Evolutionary conservation across 2,888 invertebrate genomes (phyloP).

Genomic region (Cremastinae sp.): DNA sequence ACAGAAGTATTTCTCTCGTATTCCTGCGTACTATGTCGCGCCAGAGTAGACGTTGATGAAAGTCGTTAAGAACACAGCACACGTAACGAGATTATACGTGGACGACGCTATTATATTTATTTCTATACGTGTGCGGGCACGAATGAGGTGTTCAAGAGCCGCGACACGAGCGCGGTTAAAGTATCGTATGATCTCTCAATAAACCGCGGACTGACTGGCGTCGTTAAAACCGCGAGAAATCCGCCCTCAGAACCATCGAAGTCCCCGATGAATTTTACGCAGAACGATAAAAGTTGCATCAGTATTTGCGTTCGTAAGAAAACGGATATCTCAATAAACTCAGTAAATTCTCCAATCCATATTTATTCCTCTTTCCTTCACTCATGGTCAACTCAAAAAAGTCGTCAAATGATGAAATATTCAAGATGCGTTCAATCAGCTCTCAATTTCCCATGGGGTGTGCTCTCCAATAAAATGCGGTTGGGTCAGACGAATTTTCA

Average conservation of each 20-base stretch:
- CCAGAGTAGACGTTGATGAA: constrained; percentile 5
- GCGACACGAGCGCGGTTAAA: constrained; percentile 49
- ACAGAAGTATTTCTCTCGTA: constrained; percentile 7
- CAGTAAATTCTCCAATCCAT: no score
- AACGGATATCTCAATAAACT: constrained; percentile 13
- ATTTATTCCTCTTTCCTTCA: no score
- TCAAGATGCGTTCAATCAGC: no score
- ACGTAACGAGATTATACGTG: constrained; percentile 42
- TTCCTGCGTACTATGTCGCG: constrained; percentile 11
- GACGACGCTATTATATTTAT: constrained; percentile 23
- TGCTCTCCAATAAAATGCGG: no score
- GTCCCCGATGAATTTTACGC: neutral
- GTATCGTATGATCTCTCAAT: constrained; percentile 58
- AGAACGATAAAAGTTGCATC: constrained; percentile 26
- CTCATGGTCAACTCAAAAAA: no score
- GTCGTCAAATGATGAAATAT: no score
- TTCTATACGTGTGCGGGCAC: neutral
- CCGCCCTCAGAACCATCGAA: constrained; percentile 3
- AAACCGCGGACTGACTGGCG: constrained; percentile 60
- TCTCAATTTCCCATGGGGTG: no score
- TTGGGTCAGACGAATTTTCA: no score
- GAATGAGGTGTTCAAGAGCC: constrained; percentile 37
- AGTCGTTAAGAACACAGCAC: neutral
- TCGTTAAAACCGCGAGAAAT: constrained; percentile 52
- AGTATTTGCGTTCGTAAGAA: constrained; percentile 19